phyloP scores from a whole-genome alignment of 1,140 invertebrate genomes.

The Bombyx mori region DNA sequence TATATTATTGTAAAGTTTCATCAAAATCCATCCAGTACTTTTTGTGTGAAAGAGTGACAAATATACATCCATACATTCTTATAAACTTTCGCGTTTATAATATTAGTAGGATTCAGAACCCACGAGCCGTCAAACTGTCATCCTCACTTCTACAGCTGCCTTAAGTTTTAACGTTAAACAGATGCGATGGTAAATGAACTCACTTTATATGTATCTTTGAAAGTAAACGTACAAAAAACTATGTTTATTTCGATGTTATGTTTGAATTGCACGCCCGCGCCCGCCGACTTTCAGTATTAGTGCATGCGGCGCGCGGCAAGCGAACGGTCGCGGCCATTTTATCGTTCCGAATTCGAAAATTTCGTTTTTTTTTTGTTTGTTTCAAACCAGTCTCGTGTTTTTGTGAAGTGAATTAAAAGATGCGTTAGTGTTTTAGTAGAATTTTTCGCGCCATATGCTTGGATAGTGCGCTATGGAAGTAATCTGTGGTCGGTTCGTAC shows the following conservation, averaged over 20 bases:
- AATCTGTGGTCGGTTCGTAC: not conserved
- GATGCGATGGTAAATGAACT: conserved; percentile 26
- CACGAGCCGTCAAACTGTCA: not conserved
- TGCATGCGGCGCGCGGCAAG: conserved; percentile 34
- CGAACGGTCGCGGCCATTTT: conserved; percentile 7
- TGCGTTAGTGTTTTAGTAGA: conserved; percentile 11
- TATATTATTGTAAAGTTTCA: too few relatives aligned
- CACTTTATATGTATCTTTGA: conserved; percentile 3
- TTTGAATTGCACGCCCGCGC: conserved; percentile 20
- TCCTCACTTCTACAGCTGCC: conserved; percentile 5
- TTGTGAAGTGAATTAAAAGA: conserved; percentile 12
- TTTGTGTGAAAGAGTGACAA: too few relatives aligned
- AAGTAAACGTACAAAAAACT: conserved; percentile 4
- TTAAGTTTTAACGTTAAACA: conserved; percentile 17
- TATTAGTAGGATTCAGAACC: not conserved
- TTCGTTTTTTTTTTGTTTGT: conserved; percentile 7
- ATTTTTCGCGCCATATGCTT: not conserved
- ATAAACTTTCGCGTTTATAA: too few relatives aligned
- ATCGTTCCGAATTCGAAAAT: not conserved
- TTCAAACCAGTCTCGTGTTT: not conserved
- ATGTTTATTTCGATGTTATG: not conserved
- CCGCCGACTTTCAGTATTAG: conserved; percentile 27
- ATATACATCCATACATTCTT: too few relatives aligned
- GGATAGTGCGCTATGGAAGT: conserved; percentile 8
- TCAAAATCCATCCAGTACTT: too few relatives aligned